These are phyloP conservation scores for Temnothorax unifasciatus DNA, from an alignment of 2,888 invertebrate genomes.

Conservation along the genomic window DNA sequence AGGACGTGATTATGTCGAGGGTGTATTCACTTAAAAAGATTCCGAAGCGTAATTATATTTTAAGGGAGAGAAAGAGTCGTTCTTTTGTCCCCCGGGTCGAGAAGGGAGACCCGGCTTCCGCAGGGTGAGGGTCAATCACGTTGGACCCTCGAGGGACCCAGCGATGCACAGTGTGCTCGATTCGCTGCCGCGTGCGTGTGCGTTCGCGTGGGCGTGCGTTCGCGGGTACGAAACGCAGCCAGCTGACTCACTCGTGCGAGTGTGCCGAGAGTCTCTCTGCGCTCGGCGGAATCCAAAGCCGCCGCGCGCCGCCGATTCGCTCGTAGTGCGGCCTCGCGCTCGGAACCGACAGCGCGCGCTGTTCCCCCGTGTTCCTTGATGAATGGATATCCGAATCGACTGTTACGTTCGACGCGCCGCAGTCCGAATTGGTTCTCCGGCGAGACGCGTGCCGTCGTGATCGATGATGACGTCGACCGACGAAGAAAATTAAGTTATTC, in stretches of 20 bases:
- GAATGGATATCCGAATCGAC: neutral
- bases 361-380: neutral
- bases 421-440: neutral
- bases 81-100: neutral
- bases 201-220: constrained; percentile 43
- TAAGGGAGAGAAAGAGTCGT: neutral
- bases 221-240: constrained; percentile 62
- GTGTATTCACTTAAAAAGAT: neutral
- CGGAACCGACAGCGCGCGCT: constrained; percentile 58
- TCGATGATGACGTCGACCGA: neutral
- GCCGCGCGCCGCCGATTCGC: constrained; percentile 65
- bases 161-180: constrained; percentile 34
- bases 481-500: neutral
- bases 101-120: constrained; percentile 6
- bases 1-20: neutral
- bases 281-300: constrained; percentile 47
- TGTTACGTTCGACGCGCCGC: neutral
- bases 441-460: constrained; percentile 9
- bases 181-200: constrained; percentile 52
- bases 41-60: constrained; percentile 1
- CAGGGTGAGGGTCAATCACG: constrained; percentile 20
- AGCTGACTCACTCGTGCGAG: constrained; percentile 76
- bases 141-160: constrained; percentile 24
- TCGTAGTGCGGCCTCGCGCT: constrained; percentile 72
- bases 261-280: constrained; percentile 38